phyloP scores from a whole-genome alignment of 1,140 invertebrate species.

The Scaptomyza hsui region DNA sequence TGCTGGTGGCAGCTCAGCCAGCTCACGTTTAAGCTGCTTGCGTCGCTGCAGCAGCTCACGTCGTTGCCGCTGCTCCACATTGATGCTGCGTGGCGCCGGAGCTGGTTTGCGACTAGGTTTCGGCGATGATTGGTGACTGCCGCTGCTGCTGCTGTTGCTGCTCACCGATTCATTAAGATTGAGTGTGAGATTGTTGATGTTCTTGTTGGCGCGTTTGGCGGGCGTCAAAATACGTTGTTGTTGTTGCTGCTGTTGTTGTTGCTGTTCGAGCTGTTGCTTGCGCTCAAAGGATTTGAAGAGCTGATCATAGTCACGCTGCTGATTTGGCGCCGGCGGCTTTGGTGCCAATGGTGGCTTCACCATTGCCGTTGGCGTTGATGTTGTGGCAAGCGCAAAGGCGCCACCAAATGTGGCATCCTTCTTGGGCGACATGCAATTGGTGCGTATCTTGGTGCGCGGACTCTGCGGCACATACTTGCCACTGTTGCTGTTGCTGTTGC shows the following conservation, averaged over 20 bases:
- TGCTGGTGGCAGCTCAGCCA: conserved; percentile 47
- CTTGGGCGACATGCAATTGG: conserved; percentile 82
- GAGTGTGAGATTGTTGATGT: conserved; percentile 80
- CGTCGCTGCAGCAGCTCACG: conserved; percentile 85
- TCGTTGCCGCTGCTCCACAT: conserved; percentile 79
- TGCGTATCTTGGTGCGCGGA: conserved; percentile 82
- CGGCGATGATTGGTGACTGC: conserved; percentile 46
- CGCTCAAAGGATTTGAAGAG: conserved; percentile 82
- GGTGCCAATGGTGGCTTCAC: conserved; percentile 58
- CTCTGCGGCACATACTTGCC: conserved; percentile 81
- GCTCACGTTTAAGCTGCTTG: conserved; percentile 58
- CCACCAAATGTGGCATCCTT: conserved; percentile 69
- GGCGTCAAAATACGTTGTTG: conserved; percentile 21
- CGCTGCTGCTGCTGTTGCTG: conserved; percentile 5
- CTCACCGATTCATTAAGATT: conserved; percentile 50
- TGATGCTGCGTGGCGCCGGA: conserved; percentile 85
- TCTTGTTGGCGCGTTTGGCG: conserved; percentile 69
- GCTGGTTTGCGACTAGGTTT: conserved; percentile 70
- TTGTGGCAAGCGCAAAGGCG: conserved; percentile 44
- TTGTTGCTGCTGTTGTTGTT: conserved; percentile 27
- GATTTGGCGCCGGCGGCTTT: conserved; percentile 59
- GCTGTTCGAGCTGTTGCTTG: conserved; percentile 72
- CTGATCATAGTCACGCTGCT: conserved; percentile 79
- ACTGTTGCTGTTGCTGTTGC: background rate
- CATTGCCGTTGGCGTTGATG: conserved; percentile 22